Evolutionary conservation across 92 coral and sea anemone species (phyloP).

Genomic region (Hydrozoanthus gracilis): DNA sequence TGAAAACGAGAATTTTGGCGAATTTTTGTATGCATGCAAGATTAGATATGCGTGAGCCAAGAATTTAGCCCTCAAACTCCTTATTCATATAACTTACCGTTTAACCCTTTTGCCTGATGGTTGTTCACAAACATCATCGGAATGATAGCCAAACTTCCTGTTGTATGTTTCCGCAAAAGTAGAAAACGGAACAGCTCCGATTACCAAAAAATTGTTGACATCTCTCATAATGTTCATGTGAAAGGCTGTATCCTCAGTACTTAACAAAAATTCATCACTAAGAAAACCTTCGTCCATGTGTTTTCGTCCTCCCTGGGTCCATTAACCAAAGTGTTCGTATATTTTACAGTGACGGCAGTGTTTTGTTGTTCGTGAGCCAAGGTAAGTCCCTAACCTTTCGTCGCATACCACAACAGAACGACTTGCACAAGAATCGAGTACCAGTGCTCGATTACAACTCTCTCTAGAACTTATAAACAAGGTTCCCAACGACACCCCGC

Average conservation of each 20-base stretch:
- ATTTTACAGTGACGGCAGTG: constrained; percentile 27
- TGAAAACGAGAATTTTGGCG: no score
- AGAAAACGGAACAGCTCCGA: constrained; percentile 46
- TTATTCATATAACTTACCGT: no score
- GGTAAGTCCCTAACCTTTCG: constrained; percentile 34
- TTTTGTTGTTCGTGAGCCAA: constrained; percentile 14
- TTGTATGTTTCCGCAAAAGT: constrained; percentile 30
- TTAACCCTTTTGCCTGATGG: no score
- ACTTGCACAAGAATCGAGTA: no score
- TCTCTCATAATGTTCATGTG: neutral
- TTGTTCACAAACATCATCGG: no score
- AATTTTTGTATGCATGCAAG: no score
- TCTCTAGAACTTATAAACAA: no score
- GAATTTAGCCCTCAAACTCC: no score
- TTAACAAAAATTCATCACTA: constrained; percentile 15
- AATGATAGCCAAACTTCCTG: constrained; percentile 27
- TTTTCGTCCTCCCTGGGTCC: neutral
- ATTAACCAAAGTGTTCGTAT: constrained; percentile 40
- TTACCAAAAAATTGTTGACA: constrained; percentile 1
- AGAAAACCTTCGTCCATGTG: neutral
- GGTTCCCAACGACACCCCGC: no score
- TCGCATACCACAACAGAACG: constrained; percentile 42
- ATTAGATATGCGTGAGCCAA: no score
- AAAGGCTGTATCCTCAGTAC: constrained; percentile 40
- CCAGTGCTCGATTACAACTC: no score